These are phyloP conservation scores for Pollenia labialis DNA, from an alignment of 2,888 invertebrate species.

Conservation along the genomic window DNA sequence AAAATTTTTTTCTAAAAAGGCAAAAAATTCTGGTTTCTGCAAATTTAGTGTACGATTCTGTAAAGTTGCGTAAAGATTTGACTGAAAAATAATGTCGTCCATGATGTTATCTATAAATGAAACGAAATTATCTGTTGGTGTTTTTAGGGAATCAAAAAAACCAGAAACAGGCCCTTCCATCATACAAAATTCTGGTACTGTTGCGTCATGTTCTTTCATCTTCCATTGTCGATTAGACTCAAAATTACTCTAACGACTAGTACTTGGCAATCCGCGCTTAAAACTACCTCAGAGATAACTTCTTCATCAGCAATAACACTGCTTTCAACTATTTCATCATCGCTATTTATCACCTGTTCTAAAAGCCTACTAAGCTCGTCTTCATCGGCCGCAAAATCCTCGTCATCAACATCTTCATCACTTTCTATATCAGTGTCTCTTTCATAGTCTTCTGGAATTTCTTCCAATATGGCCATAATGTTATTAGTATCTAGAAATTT, in stretches of 20 bases:
- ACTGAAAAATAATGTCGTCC: too few relatives aligned
- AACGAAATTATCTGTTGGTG: too few relatives aligned
- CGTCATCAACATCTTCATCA: constrained; percentile 2
- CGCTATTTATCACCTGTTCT: neutral
- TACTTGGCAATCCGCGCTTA: neutral
- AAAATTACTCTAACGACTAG: neutral
- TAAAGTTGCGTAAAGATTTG: too few relatives aligned
- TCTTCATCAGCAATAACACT: neutral
- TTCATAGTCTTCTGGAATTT: constrained; percentile 1
- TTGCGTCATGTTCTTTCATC: neutral
- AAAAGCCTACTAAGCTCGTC: neutral
- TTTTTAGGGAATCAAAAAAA: too few relatives aligned
- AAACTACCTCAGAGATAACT: neutral
- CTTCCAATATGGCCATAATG: constrained; percentile 2
- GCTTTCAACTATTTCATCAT: neutral
- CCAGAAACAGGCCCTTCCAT: neutral
- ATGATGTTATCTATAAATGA: too few relatives aligned
- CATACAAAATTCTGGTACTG: neutral
- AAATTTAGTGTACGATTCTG: neutral
- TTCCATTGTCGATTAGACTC: neutral
- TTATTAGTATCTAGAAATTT: neutral
- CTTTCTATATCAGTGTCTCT: neutral
- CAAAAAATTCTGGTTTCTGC: constrained; percentile 20
- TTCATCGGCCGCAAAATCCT: neutral
- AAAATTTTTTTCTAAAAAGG: constrained; percentile 55